These are phyloP conservation scores for Anguilla marmorata DNA, from an alignment of 2,797 vertebrate species.

Conservation along the genomic window DNA sequence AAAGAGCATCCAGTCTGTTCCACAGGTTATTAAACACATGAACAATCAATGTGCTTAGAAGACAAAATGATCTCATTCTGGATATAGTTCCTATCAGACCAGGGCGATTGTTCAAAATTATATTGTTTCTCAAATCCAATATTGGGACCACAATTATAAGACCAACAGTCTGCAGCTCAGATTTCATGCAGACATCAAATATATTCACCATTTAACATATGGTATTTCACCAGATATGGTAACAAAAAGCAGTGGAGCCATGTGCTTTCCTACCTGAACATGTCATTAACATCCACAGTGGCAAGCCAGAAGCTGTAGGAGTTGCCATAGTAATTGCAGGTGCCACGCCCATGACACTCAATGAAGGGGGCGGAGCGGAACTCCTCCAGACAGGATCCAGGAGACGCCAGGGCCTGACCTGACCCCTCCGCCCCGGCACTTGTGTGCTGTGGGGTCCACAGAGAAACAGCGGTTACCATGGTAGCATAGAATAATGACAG, in stretches of 20 bases:
- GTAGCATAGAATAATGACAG: not conserved
- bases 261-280: conserved; percentile 86
- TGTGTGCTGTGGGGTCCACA: conserved; percentile 78
- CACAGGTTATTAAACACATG: not conserved
- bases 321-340: conserved; percentile 96
- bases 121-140: not conserved
- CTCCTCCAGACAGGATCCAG: conserved; percentile 95
- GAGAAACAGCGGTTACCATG: not conserved
- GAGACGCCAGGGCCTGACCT: conserved; percentile 93
- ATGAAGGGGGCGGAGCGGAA: conserved; percentile 96
- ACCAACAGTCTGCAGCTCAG: not conserved
- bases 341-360: conserved; percentile 92
- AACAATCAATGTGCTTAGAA: too few relatives aligned
- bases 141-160: not conserved
- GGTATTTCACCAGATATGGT: not conserved
- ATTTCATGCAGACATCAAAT: not conserved
- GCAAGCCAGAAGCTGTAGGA: conserved; percentile 99
- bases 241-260: not conserved
- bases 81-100: not conserved
- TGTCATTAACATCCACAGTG: conserved; percentile 86
- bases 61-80: not conserved
- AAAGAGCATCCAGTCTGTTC: not conserved
- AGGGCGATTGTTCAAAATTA: not conserved
- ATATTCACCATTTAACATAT: not conserved
- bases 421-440: conserved; percentile 96